Evolutionary conservation across 2,888 invertebrate genomes (phyloP).

Genomic region (Taenaris catops): DNA sequence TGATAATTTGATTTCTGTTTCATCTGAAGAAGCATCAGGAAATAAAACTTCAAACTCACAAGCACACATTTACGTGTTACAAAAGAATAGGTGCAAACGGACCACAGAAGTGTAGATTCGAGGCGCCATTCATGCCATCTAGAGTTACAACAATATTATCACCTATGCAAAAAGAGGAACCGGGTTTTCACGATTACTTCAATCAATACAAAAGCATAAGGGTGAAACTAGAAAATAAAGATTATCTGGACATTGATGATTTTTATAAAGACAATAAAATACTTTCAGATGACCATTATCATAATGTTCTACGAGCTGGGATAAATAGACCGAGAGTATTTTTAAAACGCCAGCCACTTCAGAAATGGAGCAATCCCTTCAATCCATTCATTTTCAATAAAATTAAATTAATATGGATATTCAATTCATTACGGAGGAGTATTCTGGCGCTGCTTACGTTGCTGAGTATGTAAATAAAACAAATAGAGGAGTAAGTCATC

Average conservation of each 20-base stretch:
- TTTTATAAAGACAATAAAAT: conserved; percentile 25
- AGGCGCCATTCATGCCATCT: conserved; percentile 36
- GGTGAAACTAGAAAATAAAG: conserved; percentile 28
- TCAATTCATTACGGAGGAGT: conserved; percentile 46
- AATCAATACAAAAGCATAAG: conserved; percentile 18
- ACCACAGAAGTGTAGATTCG: conserved; percentile 33
- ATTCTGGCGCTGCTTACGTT: conserved; percentile 47
- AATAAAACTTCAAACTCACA: conserved; percentile 33
- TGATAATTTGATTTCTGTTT: conserved; percentile 24
- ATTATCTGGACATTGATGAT: conserved; percentile 25
- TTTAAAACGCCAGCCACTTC: background rate
- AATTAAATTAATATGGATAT: conserved; percentile 36
- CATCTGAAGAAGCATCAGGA: conserved; percentile 31
- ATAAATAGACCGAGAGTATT: conserved; percentile 32
- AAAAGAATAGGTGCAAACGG: conserved; percentile 31
- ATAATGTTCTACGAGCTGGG: conserved; percentile 26
- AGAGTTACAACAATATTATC: conserved; percentile 26
- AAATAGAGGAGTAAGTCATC: conserved; percentile 38
- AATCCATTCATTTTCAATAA: background rate
- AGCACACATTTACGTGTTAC: conserved; percentile 36
- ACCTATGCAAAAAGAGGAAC: conserved; percentile 30
- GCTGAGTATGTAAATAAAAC: conserved; percentile 48
- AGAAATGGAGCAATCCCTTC: background rate
- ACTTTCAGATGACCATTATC: conserved; percentile 30
- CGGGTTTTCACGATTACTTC: conserved; percentile 18